phyloP scores from a whole-genome alignment of 2,888 invertebrate species.

The Ochropleura leucogaster region DNA sequence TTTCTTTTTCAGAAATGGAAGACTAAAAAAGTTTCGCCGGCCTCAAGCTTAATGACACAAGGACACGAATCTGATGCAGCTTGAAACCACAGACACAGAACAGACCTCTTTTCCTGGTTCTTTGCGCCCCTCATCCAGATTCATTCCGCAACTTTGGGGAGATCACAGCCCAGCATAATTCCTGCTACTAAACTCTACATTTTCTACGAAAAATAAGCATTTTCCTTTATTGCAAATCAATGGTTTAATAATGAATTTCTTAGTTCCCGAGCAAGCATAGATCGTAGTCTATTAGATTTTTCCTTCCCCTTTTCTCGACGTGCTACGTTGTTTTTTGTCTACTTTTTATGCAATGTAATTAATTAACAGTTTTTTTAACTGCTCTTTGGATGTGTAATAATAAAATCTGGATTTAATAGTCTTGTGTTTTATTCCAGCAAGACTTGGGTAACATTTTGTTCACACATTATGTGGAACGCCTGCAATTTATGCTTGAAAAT shows the following conservation, averaged over 20 bases:
- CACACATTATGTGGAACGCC: not conserved
- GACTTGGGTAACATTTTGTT: not conserved
- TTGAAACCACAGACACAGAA: not conserved
- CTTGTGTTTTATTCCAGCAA: not conserved
- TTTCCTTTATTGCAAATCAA: slow-evolving; percentile 9
- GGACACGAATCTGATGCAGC: not conserved
- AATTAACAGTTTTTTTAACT: slow-evolving; percentile 26
- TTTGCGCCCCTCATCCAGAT: not conserved
- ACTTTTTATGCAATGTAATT: slow-evolving; percentile 18
- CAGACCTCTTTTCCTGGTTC: not conserved
- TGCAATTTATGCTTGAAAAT: too few relatives aligned
- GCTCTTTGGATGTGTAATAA: not conserved
- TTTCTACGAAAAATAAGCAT: not conserved
- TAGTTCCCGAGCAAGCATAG: slow-evolving; percentile 21
- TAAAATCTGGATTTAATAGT: not conserved
- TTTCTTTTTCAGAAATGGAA: too few relatives aligned
- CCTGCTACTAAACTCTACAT: not conserved
- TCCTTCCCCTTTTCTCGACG: slow-evolving; percentile 12
- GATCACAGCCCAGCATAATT: not conserved
- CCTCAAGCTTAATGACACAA: too few relatives aligned
- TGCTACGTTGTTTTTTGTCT: slow-evolving; percentile 9
- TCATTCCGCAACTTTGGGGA: not conserved
- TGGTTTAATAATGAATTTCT: slow-evolving; percentile 37
- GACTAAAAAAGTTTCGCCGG: too few relatives aligned
- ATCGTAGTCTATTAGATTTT: slow-evolving; percentile 23